Evolutionary conservation across 2,113 vertebrate species (phyloP), one percentile per base, ranked within the genome.

Genomic region (Chionis minor): DNA sequence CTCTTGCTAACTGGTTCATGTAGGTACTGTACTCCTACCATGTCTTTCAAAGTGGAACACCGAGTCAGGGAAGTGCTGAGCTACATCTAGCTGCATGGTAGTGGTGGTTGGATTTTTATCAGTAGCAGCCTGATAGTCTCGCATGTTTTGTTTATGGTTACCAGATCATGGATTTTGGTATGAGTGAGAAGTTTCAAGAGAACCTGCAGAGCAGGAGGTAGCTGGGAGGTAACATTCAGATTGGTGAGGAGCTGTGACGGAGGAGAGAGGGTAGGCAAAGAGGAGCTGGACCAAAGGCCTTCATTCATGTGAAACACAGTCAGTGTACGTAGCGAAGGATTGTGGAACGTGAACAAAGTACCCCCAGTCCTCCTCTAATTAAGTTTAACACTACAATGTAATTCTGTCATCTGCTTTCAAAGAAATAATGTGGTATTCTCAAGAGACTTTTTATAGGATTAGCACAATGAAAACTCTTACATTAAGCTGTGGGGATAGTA

Each of bases 121-220:
- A 27, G 32, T 26, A 47, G 67, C 51, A 96, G 49, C 44, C 77
- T 74, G 26, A 42, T 12, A 83, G 75, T 88, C 77, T 61, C 75
- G 61, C 56, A 65, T 42, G 28, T 84, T 92, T 88, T 4, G 4
- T 45, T 78, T 81, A 49, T 2, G 10, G 18, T 44, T 92, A 78
- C 72, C 9, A 86, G 30, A 75, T 79, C 21, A 3, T 26, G 38
- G 61, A 72, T 88, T 89, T 90, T 75, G 56, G 23, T 81, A 35
- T 73, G 45, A 82, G 26, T 86, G 67, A 38, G 0, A 88, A 81
- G 52, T 90, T 83, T 79, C 66, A 81, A 70, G 66, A 62, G 86
- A 95, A 90, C 45, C 27, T 94, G 86, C 45, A 90, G 89, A 86
- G 90, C 70, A 81, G 86, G 84, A 86, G 70, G 58, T 38, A 73